Evolutionary conservation across 2,113 vertebrate species (phyloP), one percentile per base, ranked within the genome.

Genomic region (Lichenostomus cassidix): DNA sequence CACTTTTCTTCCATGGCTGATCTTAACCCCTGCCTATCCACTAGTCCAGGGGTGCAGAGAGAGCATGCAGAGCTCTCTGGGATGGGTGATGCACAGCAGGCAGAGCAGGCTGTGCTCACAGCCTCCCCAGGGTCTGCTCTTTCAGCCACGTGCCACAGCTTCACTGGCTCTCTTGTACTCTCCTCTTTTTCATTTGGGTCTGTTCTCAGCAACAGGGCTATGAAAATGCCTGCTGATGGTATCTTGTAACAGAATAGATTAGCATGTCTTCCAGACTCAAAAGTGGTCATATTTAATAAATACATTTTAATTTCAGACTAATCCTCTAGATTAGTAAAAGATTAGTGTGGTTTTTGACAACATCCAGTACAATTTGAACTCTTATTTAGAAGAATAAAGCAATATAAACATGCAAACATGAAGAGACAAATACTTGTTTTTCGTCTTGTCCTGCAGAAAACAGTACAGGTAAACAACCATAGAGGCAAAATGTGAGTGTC

Each of bases 391-490:
- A 71, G 37, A 79, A 65, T 42, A 69, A 73, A 28, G 7, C 10
- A 50, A 33, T 44, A 50, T 58, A 79, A 76, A 41, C 14, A 33
- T 24, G 29, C 14, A 80, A 35, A 58, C 15, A 31, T 13, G 55
- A 63, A 90, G 80, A 76, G 23, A 9, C 15, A 85, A 46, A 65
- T 42, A 50, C 23, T 25, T 73, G 27, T 59, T 13, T 27, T 79
- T 84, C 64, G 23, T 58, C 49, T 41, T 49, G 31, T 27, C 50
- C 62, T 63, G 50, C 46, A 62, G 49, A 83, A 94, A 90, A 55
- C 2, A 7, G 14, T 70, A 8, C n/a, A 60, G 56, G 14, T 27
- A 75, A 91, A 47, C 0, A 0, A 58, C 50, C 35, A 35, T 6
- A 69, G n/a, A 14, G 16, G 23, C 50, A 92, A 82, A 83, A 56